Base-by-base conservation (phyloP, 2,113 vertebrate genomes). In the Apteryx owenii region DNA sequence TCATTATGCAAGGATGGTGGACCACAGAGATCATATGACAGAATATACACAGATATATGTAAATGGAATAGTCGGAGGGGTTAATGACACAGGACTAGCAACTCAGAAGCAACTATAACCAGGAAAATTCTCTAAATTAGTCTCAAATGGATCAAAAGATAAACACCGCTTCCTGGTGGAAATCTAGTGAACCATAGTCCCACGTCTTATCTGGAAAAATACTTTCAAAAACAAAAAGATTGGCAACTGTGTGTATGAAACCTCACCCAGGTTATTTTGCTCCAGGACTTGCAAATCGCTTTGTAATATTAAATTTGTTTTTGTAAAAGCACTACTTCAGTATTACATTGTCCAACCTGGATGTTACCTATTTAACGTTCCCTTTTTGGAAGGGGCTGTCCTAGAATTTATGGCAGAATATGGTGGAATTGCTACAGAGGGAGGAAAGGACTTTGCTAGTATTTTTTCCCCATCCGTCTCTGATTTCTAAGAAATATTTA, bases 151-250 rank as follows among this genome's bases (percentile, higher is more conserved):
- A 64, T 80, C 66, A 91, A 91, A 91, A 93, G 78, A 91, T 16
- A 88, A 94, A 84, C 1, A 8, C 29, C 19, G 31, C 42, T 81
- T 88, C 38, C 56, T 75, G 36, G 54, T 76, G 29, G 46, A 48
- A 94, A 88, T 26, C 79, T 51, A 86, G 42, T n/a, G 53, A 94
- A 82, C n/a, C 56, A 76, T 75, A 90, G 94, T 88, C 42, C 28
- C 51, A 82, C 53, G 93, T 93, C 88, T 82, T 94, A 88, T 72
- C 73, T 93, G 91, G 61, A 96, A 95, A 96, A 96, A 80, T 25
- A 88, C 76, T 81, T 90, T 36, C 51, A 46, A 91, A 95, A 97
- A 94, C 71, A 91, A 72, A 90, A 89, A n/a, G 26, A 87, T 29
- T 91, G 81, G 90, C 95, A 95, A 81, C 26, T 4, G 1, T 54